phyloP scores from a whole-genome alignment of 2,888 invertebrate genomes.

The Drymonia ruficornis region DNA sequence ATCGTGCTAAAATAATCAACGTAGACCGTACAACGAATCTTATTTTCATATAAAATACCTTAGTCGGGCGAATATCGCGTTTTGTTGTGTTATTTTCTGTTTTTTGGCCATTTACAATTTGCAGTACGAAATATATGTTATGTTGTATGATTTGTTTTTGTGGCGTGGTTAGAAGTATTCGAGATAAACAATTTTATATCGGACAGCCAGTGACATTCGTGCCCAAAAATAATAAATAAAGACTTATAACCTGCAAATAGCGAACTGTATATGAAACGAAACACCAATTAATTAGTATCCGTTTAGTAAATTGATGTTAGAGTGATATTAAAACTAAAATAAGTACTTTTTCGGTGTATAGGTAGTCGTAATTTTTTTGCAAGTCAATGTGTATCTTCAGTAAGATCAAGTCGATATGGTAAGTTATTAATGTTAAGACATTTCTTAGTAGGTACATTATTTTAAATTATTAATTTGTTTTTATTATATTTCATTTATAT shows the following conservation, averaged over 20 bases:
- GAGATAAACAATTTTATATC: slow-evolving; percentile 28
- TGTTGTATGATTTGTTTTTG: slow-evolving; percentile 28
- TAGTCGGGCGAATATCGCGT: slow-evolving; percentile 24
- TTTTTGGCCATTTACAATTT: slow-evolving; percentile 20
- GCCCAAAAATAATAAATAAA: slow-evolving; percentile 25
- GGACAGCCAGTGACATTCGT: slow-evolving; percentile 25
- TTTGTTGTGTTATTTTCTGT: slow-evolving; percentile 34
- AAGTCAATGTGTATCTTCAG: slow-evolving; percentile 25
- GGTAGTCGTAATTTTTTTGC: slow-evolving; percentile 12
- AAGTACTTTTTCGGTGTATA: slow-evolving; percentile 6
- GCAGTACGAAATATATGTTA: slow-evolving; percentile 32
- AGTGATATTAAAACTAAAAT: slow-evolving; percentile 15
- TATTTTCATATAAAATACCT: slow-evolving; percentile 35
- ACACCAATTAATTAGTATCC: slow-evolving; percentile 29
- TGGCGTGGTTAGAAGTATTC: slow-evolving; percentile 26
- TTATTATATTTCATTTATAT: neutral
- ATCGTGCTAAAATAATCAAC: slow-evolving; percentile 42
- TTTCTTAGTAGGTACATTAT: too few species aligned
- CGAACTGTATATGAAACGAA: slow-evolving; percentile 29
- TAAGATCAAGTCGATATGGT: slow-evolving; percentile 36
- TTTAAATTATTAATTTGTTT: slow-evolving; percentile 26
- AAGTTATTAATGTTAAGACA: slow-evolving; percentile 25
- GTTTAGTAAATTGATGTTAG: slow-evolving; percentile 36
- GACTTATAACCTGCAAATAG: slow-evolving; percentile 30
- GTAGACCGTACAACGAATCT: slow-evolving; percentile 70